Evolutionary conservation across 2,797 vertebrate genomes (phyloP), one percentile per base, ranked within the genome.

Genomic region (Sylvia borin): DNA sequence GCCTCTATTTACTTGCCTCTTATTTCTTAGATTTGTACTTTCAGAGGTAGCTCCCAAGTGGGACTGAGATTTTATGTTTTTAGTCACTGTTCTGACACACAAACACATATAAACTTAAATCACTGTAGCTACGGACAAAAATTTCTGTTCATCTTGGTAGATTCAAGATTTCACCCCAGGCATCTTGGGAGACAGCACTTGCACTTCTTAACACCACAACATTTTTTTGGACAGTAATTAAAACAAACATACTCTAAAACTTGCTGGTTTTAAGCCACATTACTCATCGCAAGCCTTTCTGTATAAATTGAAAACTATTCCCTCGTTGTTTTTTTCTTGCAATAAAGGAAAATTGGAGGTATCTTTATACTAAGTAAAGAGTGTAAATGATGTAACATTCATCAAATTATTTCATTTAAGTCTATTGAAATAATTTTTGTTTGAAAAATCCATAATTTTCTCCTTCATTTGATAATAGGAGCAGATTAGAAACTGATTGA

Each of bases 221-320:
- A 4, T 64, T 92, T 77, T 42, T 85, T 75, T 91, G 54, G 54
- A 85, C 60, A 85, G 36, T 43, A 66, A 89, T 20, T 72, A 62
- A 90, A 95, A 13, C 38, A 88, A 91, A 91, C 1, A 53, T 65
- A 38, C 31, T 94, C 85, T 51, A 80, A 90, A 88, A 42, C 27
- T 58, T 78, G 10, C 4, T 84, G 32, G 1, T 21, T 93, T 67
- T 78, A 77, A 88, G 40, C 25, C 16, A 24, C 16, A 24, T 73
- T 82, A 62, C 19, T 81, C 43, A 71, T 68, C 12, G 0, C 13
- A 51, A 75, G 18, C 48, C 21, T 50, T 92, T 95, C 60, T 40
- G 21, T 34, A 50, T n/a, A 32, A 14, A 16, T 31, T 76, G 9
- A 79, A 95, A 84, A 61, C 5, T 47, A 40, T 26, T 31, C 1